Base-by-base conservation (phyloP, 2,113 vertebrate species). In the Amphiprion percula region DNA sequence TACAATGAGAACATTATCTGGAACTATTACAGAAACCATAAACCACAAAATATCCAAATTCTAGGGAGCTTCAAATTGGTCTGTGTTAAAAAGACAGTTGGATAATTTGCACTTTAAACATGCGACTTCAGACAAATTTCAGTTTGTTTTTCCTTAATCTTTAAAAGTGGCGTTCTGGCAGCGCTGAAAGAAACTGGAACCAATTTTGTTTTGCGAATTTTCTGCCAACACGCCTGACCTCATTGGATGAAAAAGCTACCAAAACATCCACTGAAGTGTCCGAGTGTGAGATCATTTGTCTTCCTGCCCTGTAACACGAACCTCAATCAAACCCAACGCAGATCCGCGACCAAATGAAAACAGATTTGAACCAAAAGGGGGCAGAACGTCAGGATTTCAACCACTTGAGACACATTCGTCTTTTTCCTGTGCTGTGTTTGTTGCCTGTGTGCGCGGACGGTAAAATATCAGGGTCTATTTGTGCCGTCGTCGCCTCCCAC, bases 251-350 rank as follows among this genome's bases (percentile, higher is more conserved):
- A 65, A n/a, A 41, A 56, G 19, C 56, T 50, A 21, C 21, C 26
- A n/a, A 65, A 79, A 75, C 72, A 62, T 76, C 56, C 71, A 60
- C 55, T 46, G 10, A 74, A 64, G 52, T 63, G 55, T 60, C 50
- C 5, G 4, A 16, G 8, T 21, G 49, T 74, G 64, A 77, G 58
- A 63, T 68, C 68, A 41, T 56, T 33, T 73, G 47, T 54, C 55
- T 71, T 23, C 6, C 4, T 0, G 0, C 44, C 60, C 41, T 59
- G 56, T n/a, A 58, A 41, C n/a, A 5, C 2, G 50, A 72, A 59
- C 41, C n/a, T 26, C 41, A 46, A 68, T 71, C 19, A 62, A 46
- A 71, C 4, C 50, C 28, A 24, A 69, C 11, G 30, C 1, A 74
- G 28, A 69, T 26, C 56, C 0, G 19, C 24, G 53, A 21, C 44